Percentiles rank a stretch among this genome's conserved stretches.
Evolutionary conservation across 2,113 vertebrate genomes (phyloP).

Genomic region (Abramis brama): DNA sequence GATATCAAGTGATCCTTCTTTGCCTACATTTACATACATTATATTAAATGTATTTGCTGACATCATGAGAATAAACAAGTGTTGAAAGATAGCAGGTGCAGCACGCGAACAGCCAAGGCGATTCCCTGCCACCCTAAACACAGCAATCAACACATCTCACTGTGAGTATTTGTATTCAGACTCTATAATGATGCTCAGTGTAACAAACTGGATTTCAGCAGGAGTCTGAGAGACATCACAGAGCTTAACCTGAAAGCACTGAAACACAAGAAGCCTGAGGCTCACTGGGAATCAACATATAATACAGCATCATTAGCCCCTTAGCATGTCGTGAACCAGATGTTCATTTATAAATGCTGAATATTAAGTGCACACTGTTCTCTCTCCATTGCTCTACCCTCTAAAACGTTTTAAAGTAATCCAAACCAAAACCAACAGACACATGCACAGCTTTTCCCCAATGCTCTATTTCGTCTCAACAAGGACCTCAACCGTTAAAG

Average conservation of each 20-base stretch:
- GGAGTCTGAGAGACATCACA: constrained; percentile 32
- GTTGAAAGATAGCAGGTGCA: constrained; percentile 20
- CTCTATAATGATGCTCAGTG: not conserved
- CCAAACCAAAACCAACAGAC: constrained; percentile 7
- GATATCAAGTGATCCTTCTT: not conserved
- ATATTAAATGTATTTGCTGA: constrained; percentile 19
- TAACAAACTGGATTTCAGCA: constrained; percentile 15
- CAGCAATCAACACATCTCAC: constrained; percentile 34
- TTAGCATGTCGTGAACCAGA: constrained; percentile 39
- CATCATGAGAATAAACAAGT: constrained; percentile 16
- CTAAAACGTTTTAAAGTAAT: not conserved
- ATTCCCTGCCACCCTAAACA: constrained; percentile 20
- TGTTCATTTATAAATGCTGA: constrained; percentile 23
- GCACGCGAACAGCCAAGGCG: constrained; percentile 4
- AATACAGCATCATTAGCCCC: constrained; percentile 49
- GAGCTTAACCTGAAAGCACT: constrained; percentile 6
- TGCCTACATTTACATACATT: not conserved
- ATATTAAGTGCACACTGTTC: constrained; percentile 36
- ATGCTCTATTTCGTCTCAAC: not conserved
- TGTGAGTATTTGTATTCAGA: constrained; percentile 20
- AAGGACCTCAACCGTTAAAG: not conserved
- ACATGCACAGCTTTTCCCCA: not conserved
- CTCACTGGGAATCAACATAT: constrained; percentile 24
- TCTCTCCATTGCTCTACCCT: not conserved
- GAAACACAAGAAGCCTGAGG: constrained; percentile 22